These are phyloP conservation scores for Crocuta crocuta DNA, from an alignment of 2,113 vertebrate species.

Conservation along the genomic window DNA sequence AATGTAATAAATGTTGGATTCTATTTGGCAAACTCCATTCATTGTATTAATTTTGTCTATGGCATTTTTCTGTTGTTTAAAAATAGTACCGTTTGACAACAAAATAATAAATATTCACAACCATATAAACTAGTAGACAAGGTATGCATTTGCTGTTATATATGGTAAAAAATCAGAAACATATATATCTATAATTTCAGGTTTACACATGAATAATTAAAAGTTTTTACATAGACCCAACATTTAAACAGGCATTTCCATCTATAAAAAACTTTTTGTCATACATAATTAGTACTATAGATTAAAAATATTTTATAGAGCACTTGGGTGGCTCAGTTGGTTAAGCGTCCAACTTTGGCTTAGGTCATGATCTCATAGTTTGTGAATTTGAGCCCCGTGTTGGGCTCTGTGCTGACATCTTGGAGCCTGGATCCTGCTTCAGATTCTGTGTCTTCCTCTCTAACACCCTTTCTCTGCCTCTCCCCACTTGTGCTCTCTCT, in stretches of 20 bases:
- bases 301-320: background rate
- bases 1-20: background rate
- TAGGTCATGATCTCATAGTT: too few relatives aligned
- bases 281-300: background rate
- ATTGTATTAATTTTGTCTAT: constrained; percentile 40
- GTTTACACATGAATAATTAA: background rate
- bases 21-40: background rate
- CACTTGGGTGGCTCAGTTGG: too few relatives aligned
- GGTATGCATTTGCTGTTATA: background rate
- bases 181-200: background rate
- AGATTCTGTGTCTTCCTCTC: too few relatives aligned
- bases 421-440: too few relatives aligned
- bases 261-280: background rate
- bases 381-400: too few relatives aligned
- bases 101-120: background rate
- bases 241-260: background rate
- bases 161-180: background rate
- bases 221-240: background rate
- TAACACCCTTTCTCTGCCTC: too few relatives aligned
- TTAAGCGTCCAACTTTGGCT: too few relatives aligned
- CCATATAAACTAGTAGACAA: background rate
- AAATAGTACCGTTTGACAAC: background rate
- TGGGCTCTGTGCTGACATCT: too few relatives aligned
- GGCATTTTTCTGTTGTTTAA: background rate
- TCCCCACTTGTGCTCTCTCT: too few relatives aligned